Evolutionary conservation across 1,140 invertebrate genomes (phyloP), one percentile per base, ranked within the genome.

Genomic region (Hyphantria cunea): DNA sequence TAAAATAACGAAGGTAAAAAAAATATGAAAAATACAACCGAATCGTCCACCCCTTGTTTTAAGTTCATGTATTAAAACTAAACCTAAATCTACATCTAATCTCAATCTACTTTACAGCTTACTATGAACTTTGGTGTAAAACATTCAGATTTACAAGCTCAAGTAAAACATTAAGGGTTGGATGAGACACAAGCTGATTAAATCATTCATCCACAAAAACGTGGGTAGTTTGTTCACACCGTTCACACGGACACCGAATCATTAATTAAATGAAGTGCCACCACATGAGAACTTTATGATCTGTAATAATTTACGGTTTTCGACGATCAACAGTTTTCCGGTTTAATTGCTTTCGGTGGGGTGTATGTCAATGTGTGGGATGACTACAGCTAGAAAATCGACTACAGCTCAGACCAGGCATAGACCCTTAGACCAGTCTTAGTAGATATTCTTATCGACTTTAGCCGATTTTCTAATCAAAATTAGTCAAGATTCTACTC

Each of bases 281-380:
- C 7, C 37, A 51, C 34, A 17, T 25, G 34, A 15, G 31, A 14
- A 8, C 0, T 64, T 42, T 65, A 51, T 65, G 63, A 47, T n/a
- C 39, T 58, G 54, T 11, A 58, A 65, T 65, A 65, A 58, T 65
- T 56, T 65, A 65, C 25, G 32, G 31, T 41, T 12, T 45, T 14
- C 48, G 47, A 39, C 41, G 41, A 65, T 65, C 54, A 65, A 58
- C 63, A 65, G 54, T 47, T 41, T 12, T 13, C 13, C 14, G n/a
- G 31, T 31, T 44, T 56, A 56, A 56, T 56, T 56, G 41, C 42
- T 56, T 12, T 54, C 31, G 42, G 31, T 17, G 25, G 39, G n/a
- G 47, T 10, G 25, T 0, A 37, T 37, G 34, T 37, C 0, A 10
- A 37, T 37, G 34, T 37, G 8, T 2, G 3, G 2, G 11, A 37